A percentile compares a stretch with the other conserved stretches of the same genome.
Conservation (phyloP, 2,113 vertebrate species). For the Entosphenus tridentatus region DNA sequence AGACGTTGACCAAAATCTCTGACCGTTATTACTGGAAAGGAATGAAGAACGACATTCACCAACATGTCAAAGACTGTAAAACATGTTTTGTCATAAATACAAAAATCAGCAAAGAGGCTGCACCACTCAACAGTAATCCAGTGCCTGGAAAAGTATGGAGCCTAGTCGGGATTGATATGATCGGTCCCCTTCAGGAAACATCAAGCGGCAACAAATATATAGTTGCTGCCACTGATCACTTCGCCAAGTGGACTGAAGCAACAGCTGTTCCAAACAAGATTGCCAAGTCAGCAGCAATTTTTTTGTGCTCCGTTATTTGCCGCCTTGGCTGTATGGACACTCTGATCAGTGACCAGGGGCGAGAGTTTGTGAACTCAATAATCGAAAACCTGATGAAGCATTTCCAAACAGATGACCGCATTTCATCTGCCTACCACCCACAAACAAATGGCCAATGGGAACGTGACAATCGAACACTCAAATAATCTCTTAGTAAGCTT, state of each 20-base stretch:
- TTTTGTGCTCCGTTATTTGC: background rate
- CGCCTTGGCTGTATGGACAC: background rate
- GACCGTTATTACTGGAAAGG: background rate
- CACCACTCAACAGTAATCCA: background rate
- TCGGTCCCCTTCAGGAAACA: background rate
- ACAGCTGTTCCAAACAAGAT: background rate
- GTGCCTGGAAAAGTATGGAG: background rate
- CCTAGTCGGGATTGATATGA: background rate
- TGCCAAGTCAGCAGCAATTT: background rate
- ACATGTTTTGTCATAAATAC: background rate
- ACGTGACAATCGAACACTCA: slow-evolving; percentile 1
- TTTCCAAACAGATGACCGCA: background rate
- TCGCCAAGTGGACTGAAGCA: background rate
- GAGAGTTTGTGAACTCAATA: background rate
- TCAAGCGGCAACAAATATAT: background rate
- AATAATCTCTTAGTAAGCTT: background rate
- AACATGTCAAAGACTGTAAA: background rate
- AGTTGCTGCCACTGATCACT: background rate
- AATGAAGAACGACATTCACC: background rate
- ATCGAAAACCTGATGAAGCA: background rate
- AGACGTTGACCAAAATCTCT: background rate
- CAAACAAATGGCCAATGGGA: background rate
- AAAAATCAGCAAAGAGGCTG: background rate
- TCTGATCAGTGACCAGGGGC: background rate
- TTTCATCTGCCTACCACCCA: background rate